Conservation (phyloP, 2,888 invertebrate species). For the Trissolcus japonicus region DNA sequence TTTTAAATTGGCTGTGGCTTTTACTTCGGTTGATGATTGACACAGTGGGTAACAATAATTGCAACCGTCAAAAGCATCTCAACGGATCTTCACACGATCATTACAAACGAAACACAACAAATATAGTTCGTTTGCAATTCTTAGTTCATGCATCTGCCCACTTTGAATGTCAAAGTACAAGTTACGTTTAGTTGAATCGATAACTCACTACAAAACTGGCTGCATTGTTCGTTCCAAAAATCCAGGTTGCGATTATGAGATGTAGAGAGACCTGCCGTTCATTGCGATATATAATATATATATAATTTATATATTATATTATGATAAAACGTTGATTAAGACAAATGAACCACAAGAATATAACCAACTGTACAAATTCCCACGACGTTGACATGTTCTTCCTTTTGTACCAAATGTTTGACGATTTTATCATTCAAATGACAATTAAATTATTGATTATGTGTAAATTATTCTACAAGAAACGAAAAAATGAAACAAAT, state of each 20-base stretch:
- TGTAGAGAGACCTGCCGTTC: conserved; percentile 34
- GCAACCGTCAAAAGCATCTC: conserved; percentile 16
- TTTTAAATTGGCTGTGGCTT: conserved; percentile 23
- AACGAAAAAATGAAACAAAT: conserved; percentile 21
- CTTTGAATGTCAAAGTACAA: conserved; percentile 42
- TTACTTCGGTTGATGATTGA: conserved; percentile 34
- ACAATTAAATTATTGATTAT: conserved; percentile 33
- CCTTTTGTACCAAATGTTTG: conserved; percentile 40
- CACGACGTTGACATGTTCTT: conserved; percentile 29
- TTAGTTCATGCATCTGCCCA: conserved; percentile 48
- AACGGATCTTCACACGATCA: conserved; percentile 39
- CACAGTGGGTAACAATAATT: conserved; percentile 21
- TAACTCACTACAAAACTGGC: conserved; percentile 42
- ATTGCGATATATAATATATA: conserved; percentile 32
- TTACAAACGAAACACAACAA: conserved; percentile 39
- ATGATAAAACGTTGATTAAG: conserved; percentile 40
- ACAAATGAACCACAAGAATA: no score
- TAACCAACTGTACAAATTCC: conserved; percentile 38
- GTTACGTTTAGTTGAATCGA: conserved; percentile 53
- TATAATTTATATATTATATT: conserved; percentile 1
- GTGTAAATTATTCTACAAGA: conserved; percentile 46
- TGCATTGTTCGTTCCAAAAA: conserved; percentile 45
- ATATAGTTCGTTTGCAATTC: conserved; percentile 49
- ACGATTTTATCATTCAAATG: conserved; percentile 31
- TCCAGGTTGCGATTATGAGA: conserved; percentile 51